phyloP scores from a whole-genome alignment of 2,888 invertebrate species.

The Eupeodes luniger region DNA sequence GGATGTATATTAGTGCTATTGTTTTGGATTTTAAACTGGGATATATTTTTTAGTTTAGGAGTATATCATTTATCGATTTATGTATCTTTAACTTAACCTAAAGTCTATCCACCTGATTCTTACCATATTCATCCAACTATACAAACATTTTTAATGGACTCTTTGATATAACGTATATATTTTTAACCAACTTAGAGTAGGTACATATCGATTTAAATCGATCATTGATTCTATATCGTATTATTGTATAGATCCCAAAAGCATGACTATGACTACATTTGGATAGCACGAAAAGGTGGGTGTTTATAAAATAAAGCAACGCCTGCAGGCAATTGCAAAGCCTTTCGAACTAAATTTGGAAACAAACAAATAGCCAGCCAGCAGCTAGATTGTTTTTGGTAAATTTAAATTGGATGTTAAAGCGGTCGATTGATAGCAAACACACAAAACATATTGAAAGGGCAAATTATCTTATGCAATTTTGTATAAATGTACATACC shows the following conservation, averaged over 20 bases:
- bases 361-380: slow-evolving; percentile 29
- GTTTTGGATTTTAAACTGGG: background rate
- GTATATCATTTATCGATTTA: background rate
- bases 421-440: slow-evolving; percentile 23
- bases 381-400: slow-evolving; percentile 15
- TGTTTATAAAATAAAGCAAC: background rate
- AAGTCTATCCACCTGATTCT: slow-evolving; percentile 34
- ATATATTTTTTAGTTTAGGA: background rate
- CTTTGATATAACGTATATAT: slow-evolving; percentile 6
- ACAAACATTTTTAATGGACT: background rate
- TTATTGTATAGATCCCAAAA: background rate
- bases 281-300: slow-evolving; percentile 17
- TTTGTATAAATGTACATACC: too few relatives aligned
- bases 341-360: slow-evolving; percentile 30
- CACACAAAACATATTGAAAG: slow-evolving; percentile 22
- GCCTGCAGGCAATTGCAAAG: slow-evolving; percentile 37
- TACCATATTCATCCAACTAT: background rate
- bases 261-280: slow-evolving; percentile 5
- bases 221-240: slow-evolving; percentile 45
- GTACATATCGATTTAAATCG: slow-evolving; percentile 20
- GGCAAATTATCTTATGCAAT: slow-evolving; percentile 51
- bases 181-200: background rate
- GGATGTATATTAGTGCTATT: too few relatives aligned
- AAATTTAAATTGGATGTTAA: slow-evolving; percentile 26
- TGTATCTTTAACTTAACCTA: background rate